Conservation (phyloP, 2,113 vertebrate genomes). For the Chaetorhynchus papuensis region DNA sequence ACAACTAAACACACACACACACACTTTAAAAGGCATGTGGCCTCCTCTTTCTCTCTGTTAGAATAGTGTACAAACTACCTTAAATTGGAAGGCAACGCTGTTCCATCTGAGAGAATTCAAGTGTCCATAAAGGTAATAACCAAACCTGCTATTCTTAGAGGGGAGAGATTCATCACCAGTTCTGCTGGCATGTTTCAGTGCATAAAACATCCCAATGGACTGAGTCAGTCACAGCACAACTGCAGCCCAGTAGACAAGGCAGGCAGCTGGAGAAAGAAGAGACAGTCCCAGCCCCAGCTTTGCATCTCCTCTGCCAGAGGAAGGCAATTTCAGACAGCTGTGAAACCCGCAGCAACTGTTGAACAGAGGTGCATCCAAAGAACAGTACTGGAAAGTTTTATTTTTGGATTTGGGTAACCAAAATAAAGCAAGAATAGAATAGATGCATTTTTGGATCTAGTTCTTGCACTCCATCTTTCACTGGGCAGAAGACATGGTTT, state of each 20-base stretch:
- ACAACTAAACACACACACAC: neutral
- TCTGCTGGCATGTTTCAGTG: neutral
- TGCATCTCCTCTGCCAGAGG: fast-evolving
- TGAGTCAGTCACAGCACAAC: neutral
- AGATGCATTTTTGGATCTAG: neutral
- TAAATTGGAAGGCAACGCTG: neutral
- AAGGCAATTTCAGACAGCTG: neutral
- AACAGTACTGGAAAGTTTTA: neutral
- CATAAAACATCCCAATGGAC: fast-evolving
- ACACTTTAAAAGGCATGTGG: neutral
- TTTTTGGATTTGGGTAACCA: neutral
- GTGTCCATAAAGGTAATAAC: neutral
- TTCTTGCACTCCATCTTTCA: neutral
- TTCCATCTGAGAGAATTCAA: neutral
- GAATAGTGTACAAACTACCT: neutral
- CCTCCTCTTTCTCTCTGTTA: neutral
- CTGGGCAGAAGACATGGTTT: neutral
- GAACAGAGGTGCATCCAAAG: neutral
- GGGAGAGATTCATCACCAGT: neutral
- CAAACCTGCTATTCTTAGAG: neutral
- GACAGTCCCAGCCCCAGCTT: neutral
- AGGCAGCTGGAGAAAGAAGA: neutral
- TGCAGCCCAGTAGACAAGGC: neutral
- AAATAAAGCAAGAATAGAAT: neutral
- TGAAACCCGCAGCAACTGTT: neutral